phyloP scores from a whole-genome alignment of 2,113 vertebrate genomes.

The Ia io region DNA sequence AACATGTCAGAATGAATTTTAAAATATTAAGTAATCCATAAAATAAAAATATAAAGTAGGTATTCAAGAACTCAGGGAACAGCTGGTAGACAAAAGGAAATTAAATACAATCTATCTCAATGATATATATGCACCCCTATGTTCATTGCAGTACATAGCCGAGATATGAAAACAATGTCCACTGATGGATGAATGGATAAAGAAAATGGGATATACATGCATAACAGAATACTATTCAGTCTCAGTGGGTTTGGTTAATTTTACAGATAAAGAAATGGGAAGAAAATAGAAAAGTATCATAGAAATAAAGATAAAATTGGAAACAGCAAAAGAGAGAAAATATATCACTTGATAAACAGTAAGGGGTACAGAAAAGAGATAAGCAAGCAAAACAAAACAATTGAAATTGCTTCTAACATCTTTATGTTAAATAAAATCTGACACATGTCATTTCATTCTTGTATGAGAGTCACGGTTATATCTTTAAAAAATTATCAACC shows the following conservation, averaged over 20 bases:
- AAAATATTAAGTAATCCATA: not conserved
- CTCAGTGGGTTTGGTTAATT: not conserved
- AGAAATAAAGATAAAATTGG: not conserved
- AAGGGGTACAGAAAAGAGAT: not conserved
- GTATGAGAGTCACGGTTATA: not conserved
- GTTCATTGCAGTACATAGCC: too few species aligned
- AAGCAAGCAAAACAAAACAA: not conserved
- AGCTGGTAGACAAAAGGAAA: not conserved
- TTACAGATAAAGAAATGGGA: not conserved
- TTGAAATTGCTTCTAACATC: not conserved
- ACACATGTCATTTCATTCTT: not conserved
- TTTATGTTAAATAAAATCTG: not conserved
- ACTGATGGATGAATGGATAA: too few species aligned
- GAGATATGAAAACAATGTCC: too few species aligned
- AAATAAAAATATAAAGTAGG: not conserved
- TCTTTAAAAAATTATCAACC: not conserved
- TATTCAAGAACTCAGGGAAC: not conserved
- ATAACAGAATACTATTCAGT: too few species aligned
- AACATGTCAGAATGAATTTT: not conserved
- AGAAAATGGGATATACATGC: too few species aligned
- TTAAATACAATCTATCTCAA: not conserved
- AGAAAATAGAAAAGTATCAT: not conserved
- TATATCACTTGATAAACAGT: not conserved
- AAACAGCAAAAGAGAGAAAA: not conserved
- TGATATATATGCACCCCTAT: too few species aligned